Percentiles rank a stretch among this genome's conserved stretches.
Conservation (phyloP, 1,140 invertebrate genomes). For the Caenorhabditis inopinata region DNA sequence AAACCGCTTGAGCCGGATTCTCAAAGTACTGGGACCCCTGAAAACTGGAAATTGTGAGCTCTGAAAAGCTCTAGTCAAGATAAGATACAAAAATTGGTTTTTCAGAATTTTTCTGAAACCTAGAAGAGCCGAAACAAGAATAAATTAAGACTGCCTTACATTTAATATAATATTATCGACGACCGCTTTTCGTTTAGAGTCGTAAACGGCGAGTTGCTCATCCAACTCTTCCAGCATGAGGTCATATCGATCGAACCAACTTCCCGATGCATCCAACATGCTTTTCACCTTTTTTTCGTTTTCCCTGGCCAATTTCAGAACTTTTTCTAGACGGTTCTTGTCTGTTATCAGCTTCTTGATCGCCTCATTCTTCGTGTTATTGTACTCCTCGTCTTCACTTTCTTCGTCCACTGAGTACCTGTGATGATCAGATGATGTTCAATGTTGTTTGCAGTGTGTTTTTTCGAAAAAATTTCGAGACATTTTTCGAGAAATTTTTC, state of each 20-base stretch:
- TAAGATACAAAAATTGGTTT: too few species aligned
- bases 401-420: slow-evolving; percentile 18
- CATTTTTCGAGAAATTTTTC: too few species aligned
- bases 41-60: too few species aligned
- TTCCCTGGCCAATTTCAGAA: background rate
- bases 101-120: background rate
- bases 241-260: background rate
- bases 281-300: background rate
- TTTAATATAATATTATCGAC: background rate
- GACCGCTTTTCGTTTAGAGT: background rate
- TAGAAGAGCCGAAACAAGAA: too few species aligned
- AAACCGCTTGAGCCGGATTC: too few species aligned
- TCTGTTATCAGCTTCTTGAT: background rate
- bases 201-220: background rate
- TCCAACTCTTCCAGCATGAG: background rate
- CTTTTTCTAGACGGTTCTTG: background rate
- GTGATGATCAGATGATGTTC: background rate
- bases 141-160: too few species aligned
- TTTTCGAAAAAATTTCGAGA: too few species aligned
- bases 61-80: too few species aligned
- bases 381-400: background rate
- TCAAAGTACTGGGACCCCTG: too few species aligned
- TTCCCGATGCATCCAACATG: background rate
- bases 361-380: background rate
- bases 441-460: too few species aligned